These are phyloP conservation scores for Metaphire vulgaris DNA, from an alignment of 1,140 invertebrate genomes.

Conservation along the genomic window DNA sequence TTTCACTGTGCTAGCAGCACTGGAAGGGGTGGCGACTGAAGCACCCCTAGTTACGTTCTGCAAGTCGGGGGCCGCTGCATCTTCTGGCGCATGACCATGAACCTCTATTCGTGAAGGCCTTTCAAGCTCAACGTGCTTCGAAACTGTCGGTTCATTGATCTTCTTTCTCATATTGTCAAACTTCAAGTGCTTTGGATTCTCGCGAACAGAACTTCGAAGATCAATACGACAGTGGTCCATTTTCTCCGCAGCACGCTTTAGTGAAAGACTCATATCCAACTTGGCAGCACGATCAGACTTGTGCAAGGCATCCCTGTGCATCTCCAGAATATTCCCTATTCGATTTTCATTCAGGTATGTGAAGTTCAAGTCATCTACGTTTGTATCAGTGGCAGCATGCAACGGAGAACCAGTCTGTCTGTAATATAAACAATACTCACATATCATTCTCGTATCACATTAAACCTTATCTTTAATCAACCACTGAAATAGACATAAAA, in stretches of 20 bases:
- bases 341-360: conserved; percentile 20
- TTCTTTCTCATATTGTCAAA: not conserved
- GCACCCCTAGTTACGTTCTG: not conserved
- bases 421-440: not conserved
- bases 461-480: no score
- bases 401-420: conserved; percentile 18
- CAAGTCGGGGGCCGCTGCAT: not conserved
- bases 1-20: not conserved
- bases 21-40: conserved; percentile 6
- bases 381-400: conserved; percentile 19
- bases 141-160: not conserved
- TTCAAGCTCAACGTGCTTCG: not conserved
- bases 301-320: not conserved
- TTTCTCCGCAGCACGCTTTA: not conserved
- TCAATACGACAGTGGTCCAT: not conserved
- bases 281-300: not conserved
- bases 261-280: not conserved
- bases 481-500: no score
- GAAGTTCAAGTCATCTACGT: conserved; percentile 22
- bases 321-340: not conserved
- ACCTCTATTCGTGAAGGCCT: not conserved
- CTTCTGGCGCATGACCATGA: not conserved
- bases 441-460: not conserved
- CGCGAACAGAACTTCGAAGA: not conserved
- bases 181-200: not conserved